Conservation (phyloP, 1,140 invertebrate genomes). For the Megalopta genalis region DNA sequence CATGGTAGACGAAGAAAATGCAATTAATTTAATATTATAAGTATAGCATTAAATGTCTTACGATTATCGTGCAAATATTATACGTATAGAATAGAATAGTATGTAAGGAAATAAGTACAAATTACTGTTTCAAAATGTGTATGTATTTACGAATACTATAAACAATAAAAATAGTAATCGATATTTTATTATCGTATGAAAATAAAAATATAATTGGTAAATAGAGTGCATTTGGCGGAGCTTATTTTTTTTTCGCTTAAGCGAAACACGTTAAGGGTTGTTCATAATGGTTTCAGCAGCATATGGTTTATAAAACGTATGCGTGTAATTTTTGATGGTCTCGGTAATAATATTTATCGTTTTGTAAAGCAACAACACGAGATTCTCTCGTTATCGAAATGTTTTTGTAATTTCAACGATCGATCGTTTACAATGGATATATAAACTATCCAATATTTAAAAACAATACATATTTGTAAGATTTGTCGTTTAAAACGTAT, state of each 20-base stretch:
- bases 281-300: neutral
- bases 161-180: neutral
- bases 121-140: slow-evolving; percentile 6
- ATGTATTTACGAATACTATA: slow-evolving; percentile 10
- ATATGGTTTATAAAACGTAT: neutral
- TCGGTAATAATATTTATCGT: neutral
- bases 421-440: neutral
- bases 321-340: neutral
- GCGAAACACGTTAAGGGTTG: neutral
- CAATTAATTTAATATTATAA: no score
- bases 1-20: neutral
- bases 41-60: no score
- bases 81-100: neutral
- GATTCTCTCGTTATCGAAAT: neutral
- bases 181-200: neutral
- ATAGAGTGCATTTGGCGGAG: neutral
- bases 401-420: neutral
- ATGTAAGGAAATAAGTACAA: neutral
- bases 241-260: neutral
- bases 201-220: slow-evolving; percentile 20
- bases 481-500: neutral
- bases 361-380: neutral
- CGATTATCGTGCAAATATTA: neutral
- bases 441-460: neutral
- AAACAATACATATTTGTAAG: slow-evolving; percentile 9